Conservation (phyloP, 2,113 vertebrate genomes). For the Dolichallabes microphthalmus region DNA sequence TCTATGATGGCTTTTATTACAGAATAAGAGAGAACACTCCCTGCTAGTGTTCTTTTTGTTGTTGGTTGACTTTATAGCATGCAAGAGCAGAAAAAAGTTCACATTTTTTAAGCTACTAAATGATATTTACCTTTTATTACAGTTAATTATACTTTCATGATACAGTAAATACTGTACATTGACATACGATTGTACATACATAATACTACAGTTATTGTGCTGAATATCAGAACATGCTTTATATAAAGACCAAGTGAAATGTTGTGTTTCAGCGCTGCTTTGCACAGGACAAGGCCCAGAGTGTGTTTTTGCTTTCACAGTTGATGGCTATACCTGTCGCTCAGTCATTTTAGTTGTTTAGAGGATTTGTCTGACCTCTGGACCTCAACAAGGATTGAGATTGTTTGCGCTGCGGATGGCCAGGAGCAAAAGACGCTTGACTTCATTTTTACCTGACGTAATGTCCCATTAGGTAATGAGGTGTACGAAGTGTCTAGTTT, state of each 20-base stretch:
- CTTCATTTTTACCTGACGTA: neutral
- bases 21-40: neutral
- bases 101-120: neutral
- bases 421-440: neutral
- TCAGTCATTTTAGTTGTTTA: neutral
- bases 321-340: neutral
- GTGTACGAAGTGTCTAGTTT: neutral
- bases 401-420: neutral
- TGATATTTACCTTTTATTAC: neutral
- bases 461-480: slow-evolving; percentile 12
- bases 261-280: neutral
- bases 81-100: too few relatives aligned
- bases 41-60: neutral
- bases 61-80: neutral
- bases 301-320: neutral
- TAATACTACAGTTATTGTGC: neutral
- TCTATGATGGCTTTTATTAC: neutral
- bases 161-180: neutral
- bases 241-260: neutral
- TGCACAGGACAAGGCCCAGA: neutral
- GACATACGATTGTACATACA: neutral
- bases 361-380: neutral
- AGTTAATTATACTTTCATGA: neutral
- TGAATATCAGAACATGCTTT: neutral
- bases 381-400: slow-evolving; percentile 1